Percentiles rank a stretch among this genome's conserved stretches.
These are phyloP conservation scores for Leptodactylus fallax DNA, from an alignment of 2,797 vertebrate species.

Conservation along the genomic window DNA sequence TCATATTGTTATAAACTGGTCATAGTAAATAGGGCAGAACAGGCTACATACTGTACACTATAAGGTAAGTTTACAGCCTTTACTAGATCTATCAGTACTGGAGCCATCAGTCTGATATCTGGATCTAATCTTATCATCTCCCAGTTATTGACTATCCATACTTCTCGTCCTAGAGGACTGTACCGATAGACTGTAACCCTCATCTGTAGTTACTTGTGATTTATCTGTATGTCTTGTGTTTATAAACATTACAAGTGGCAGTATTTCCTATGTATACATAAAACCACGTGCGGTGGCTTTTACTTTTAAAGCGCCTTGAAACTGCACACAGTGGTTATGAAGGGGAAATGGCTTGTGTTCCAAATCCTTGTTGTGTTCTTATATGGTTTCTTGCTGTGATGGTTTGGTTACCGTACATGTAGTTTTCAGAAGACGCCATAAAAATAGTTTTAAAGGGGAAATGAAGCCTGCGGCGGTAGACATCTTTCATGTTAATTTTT, in stretches of 20 bases:
- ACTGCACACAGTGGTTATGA: background rate
- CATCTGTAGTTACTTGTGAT: background rate
- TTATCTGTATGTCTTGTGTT: constrained; percentile 14
- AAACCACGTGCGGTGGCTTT: constrained; percentile 35
- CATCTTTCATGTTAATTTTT: too few relatives aligned
- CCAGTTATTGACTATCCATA: background rate
- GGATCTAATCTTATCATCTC: background rate
- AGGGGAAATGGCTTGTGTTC: background rate
- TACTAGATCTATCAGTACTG: background rate
- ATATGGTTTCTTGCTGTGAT: background rate
- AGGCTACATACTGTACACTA: background rate
- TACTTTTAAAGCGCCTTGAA: constrained; percentile 1
- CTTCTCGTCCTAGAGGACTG: too few relatives aligned
- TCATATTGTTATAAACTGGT: too few relatives aligned
- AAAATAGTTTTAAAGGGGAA: too few relatives aligned
- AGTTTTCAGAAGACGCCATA: background rate
- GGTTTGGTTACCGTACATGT: background rate
- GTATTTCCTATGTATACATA: constrained; percentile 56
- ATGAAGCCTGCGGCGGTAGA: too few relatives aligned
- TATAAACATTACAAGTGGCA: constrained; percentile 51
- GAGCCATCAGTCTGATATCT: background rate
- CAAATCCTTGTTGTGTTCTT: background rate
- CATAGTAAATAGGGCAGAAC: background rate
- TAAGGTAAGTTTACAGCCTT: background rate
- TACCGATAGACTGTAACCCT: background rate